phyloP scores from a whole-genome alignment of 2,797 vertebrate genomes.

The Pipistrellus kuhlii region DNA sequence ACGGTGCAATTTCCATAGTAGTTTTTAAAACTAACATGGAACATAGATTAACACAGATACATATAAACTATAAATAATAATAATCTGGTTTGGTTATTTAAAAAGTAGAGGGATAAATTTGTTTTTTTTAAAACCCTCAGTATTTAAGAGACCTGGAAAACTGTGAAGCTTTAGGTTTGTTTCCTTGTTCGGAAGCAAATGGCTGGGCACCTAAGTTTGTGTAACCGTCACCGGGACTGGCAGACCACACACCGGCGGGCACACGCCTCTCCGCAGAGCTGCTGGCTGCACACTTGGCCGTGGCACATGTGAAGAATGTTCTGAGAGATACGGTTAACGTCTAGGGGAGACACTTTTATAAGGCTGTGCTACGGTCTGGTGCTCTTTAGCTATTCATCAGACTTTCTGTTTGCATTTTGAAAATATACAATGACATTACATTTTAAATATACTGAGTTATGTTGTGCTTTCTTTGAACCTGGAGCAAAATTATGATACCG shows the following conservation, averaged over 20 bases:
- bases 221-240: slow-evolving; percentile 29
- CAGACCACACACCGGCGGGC: slow-evolving; percentile 71
- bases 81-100: slow-evolving; percentile 55
- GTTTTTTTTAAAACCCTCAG: slow-evolving; percentile 32
- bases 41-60: slow-evolving; percentile 60
- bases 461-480: slow-evolving; percentile 71
- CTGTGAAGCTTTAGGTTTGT: slow-evolving; percentile 61
- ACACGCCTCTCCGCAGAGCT: slow-evolving; percentile 17
- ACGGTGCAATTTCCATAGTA: background rate
- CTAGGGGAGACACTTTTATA: slow-evolving; percentile 79
- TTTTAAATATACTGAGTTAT: slow-evolving; percentile 71
- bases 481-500: slow-evolving; percentile 75
- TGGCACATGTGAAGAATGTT: slow-evolving; percentile 37
- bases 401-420: slow-evolving; percentile 78
- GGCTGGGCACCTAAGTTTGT: slow-evolving; percentile 65
- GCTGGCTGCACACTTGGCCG: slow-evolving; percentile 23
- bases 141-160: slow-evolving; percentile 52
- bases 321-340: slow-evolving; percentile 48
- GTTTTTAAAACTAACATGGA: slow-evolving; percentile 49
- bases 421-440: slow-evolving; percentile 79
- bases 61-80: slow-evolving; percentile 44
- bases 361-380: slow-evolving; percentile 79
- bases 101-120: slow-evolving; percentile 55
- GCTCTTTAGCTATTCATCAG: slow-evolving; percentile 71
- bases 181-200: slow-evolving; percentile 53